Base-by-base conservation (phyloP, 2,888 invertebrate species). In the Oscheius onirici region DNA sequence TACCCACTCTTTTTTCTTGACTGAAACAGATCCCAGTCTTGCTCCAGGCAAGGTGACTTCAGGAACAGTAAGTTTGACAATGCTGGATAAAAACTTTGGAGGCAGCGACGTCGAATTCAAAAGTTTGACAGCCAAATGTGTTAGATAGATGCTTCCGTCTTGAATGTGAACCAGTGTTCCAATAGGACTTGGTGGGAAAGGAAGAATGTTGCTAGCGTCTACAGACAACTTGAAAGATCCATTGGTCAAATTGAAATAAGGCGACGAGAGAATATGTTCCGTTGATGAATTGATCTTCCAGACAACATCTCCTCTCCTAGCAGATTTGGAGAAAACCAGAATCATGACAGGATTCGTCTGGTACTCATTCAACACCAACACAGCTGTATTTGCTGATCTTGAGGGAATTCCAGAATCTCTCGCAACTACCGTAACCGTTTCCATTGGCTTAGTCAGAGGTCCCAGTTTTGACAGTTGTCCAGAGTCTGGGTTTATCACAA, bases 401-500 rank as follows among this genome's bases (percentile, higher is more conserved):
- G 20, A 55, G 8, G 66, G 66, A 43, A 54, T 41, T 17, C 66
- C 66, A 22, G 28, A 41, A 66, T 66, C 66, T 41, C 66, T 24
- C 8, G 54, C 66, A 17, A 66, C 22, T 26, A 66, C 54, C 1
- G 41, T 54, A 24, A 66, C 15, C 54, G 15, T 57, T 57, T 57
- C n/a, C 15, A n/a, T 17, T 13, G 0, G 43, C 11, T 20, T 43
- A 11, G 20, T 34, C 34, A 34, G 34, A 34, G 34, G 8, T 3
- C 8, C 5, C 34, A 34, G 34, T 6, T 34, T 34, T 8, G 34
- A 34, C 34, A 34, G 34, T 34, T 34, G 34, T 46, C 71, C 71
- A 20, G 55, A 55, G 20, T 24, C 28, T 17, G 71, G 28, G 26
- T 66, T 44, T 15, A 71, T 49, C 26, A 55, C 26, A 15, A 66